Evolutionary conservation across 2,797 vertebrate genomes (phyloP).

Genomic region (Cygnus olor): DNA sequence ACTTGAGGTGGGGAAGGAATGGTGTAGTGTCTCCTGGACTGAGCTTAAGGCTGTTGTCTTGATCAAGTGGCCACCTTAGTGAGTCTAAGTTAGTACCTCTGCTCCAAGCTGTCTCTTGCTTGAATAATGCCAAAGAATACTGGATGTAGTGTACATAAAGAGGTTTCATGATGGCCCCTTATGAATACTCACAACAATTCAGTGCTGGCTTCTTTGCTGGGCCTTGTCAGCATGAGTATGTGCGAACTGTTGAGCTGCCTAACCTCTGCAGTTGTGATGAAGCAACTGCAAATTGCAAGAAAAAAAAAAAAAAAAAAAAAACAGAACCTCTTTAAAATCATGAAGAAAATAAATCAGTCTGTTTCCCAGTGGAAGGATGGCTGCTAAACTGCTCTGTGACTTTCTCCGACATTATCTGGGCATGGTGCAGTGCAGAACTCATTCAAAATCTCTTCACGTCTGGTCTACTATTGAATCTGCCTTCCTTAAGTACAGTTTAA

Average conservation of each 20-base stretch:
- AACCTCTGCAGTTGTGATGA: conserved; percentile 94
- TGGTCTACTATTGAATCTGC: background rate
- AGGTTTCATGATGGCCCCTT: background rate
- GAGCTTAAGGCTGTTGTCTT: background rate
- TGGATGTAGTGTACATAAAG: background rate
- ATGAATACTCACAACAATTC: conserved; percentile 89
- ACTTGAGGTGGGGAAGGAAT: background rate
- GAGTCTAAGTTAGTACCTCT: background rate
- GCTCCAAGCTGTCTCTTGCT: background rate
- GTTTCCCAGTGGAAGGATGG: background rate
- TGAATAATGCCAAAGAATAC: background rate
- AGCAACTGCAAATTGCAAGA: conserved; percentile 86
- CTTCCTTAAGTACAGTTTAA: background rate
- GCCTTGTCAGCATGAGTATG: conserved; percentile 97
- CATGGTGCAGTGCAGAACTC: background rate
- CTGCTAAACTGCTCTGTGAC: background rate
- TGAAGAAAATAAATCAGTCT: background rate
- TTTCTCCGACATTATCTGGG: background rate
- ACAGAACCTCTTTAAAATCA: conserved; percentile 45
- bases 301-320: conserved; percentile 53
- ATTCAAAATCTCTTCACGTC: background rate
- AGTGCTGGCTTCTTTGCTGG: conserved; percentile 86
- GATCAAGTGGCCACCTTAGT: background rate
- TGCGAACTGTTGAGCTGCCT: conserved; percentile 99
- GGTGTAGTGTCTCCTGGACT: background rate